A percentile compares a stretch with the other conserved stretches of the same genome.
Evolutionary conservation across 1,140 invertebrate genomes (phyloP).

Genomic region (Drosophila suzukii): DNA sequence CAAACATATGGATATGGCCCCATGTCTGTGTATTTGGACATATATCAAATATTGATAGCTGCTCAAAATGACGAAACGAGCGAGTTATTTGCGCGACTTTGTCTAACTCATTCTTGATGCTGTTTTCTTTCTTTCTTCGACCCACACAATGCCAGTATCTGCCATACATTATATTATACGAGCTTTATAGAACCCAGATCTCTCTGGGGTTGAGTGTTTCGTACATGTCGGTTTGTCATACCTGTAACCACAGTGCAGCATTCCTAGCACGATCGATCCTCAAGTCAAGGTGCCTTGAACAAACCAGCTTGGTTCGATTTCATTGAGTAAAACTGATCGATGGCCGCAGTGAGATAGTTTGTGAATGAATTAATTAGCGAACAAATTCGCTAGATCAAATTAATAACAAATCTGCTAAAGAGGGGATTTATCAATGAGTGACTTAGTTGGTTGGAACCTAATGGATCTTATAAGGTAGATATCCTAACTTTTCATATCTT

Average conservation of each 20-base stretch:
- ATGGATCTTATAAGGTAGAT: no score
- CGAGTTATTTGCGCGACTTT: slow-evolving; percentile 76
- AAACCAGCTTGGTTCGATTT: slow-evolving; percentile 17
- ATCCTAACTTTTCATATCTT: no score
- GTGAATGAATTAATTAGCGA: slow-evolving; percentile 21
- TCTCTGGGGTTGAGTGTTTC: slow-evolving; percentile 9
- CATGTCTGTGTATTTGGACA: slow-evolving; percentile 35
- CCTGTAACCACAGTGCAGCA: slow-evolving; percentile 33
- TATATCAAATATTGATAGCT: slow-evolving; percentile 69
- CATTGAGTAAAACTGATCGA: slow-evolving; percentile 14
- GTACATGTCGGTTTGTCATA: slow-evolving; percentile 27
- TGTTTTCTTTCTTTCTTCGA: slow-evolving; percentile 42
- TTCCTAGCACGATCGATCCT: slow-evolving; percentile 27
- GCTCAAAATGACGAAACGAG: slow-evolving; percentile 75
- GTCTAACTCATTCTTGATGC: slow-evolving; percentile 42
- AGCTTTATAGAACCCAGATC: slow-evolving; percentile 45
- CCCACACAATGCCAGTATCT: slow-evolving; percentile 38
- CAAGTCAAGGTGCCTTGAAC: slow-evolving; percentile 14
- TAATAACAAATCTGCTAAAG: not conserved
- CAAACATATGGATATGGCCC: slow-evolving; percentile 36
- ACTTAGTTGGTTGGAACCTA: no score
- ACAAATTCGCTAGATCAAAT: not conserved
- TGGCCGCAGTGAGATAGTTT: not conserved
- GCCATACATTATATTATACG: slow-evolving; percentile 8
- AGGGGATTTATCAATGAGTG: slow-evolving; percentile 3